These are phyloP conservation scores for Pinna nobilis DNA, from an alignment of 1,140 invertebrate species.

Conservation along the genomic window DNA sequence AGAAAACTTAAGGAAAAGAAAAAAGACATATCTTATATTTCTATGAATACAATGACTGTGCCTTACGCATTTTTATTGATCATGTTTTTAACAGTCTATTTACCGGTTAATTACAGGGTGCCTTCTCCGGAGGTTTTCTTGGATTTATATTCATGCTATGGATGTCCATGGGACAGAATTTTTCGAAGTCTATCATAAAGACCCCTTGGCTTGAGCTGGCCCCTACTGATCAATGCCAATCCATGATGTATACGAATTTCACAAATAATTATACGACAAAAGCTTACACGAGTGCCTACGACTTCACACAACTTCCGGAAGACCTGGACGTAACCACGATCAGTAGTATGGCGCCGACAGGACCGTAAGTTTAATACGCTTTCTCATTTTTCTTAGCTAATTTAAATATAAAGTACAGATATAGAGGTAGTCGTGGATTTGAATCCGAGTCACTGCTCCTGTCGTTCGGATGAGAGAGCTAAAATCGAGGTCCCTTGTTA, in stretches of 20 bases:
- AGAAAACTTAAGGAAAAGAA: too few relatives aligned
- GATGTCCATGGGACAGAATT: slow-evolving; percentile 44
- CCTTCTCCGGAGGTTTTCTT: slow-evolving; percentile 31
- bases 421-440: too few relatives aligned
- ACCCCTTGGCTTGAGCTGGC: slow-evolving; percentile 39
- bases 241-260: not conserved
- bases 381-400: not conserved
- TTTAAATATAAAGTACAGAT: not conserved
- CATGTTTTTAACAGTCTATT: not conserved
- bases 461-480: too few relatives aligned
- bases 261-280: not conserved
- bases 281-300: not conserved
- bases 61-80: not conserved
- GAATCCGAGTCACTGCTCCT: too few relatives aligned
- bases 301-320: not conserved
- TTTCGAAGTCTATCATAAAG: slow-evolving; percentile 36
- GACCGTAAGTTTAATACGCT: not conserved
- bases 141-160: slow-evolving; percentile 38
- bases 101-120: slow-evolving; percentile 30
- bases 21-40: too few relatives aligned
- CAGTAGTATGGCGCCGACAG: not conserved
- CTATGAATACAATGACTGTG: not conserved
- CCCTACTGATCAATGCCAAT: slow-evolving; percentile 32
- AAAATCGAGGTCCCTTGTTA: too few relatives aligned
- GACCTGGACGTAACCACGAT: too few relatives aligned